phyloP scores from a whole-genome alignment of 1,140 invertebrate genomes.

The Gryon sp. region DNA sequence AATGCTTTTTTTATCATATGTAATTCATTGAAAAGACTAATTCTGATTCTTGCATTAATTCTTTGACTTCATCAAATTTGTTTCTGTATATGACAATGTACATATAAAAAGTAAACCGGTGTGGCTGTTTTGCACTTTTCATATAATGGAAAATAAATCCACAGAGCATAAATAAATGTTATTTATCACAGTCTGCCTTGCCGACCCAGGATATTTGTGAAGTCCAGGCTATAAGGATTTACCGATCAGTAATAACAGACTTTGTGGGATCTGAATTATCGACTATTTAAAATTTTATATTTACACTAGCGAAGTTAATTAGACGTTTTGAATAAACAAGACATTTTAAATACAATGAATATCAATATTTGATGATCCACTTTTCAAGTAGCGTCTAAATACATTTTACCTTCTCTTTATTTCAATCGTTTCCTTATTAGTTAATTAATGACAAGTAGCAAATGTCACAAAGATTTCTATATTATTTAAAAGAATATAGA shows the following conservation, averaged over 20 bases:
- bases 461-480: no score
- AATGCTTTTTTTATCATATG: no score
- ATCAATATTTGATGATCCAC: slow-evolving; percentile 28
- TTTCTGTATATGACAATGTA: no score
- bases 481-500: no score
- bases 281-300: slow-evolving; percentile 39
- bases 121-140: not conserved
- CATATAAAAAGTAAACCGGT: no score
- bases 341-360: slow-evolving; percentile 15
- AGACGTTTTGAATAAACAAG: not conserved
- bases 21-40: no score
- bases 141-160: slow-evolving; percentile 10
- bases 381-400: not conserved
- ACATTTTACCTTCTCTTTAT: not conserved
- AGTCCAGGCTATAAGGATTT: slow-evolving; percentile 26
- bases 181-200: slow-evolving; percentile 45
- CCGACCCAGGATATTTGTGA: slow-evolving; percentile 46
- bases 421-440: not conserved
- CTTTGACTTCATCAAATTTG: no score
- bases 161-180: slow-evolving; percentile 16
- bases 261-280: slow-evolving; percentile 56
- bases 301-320: not conserved
- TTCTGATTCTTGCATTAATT: no score
- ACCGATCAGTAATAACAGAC: slow-evolving; percentile 57
- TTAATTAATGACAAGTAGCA: no score